Evolutionary conservation across 2,113 vertebrate species (phyloP).

Genomic region (Capreolus pygargus): DNA sequence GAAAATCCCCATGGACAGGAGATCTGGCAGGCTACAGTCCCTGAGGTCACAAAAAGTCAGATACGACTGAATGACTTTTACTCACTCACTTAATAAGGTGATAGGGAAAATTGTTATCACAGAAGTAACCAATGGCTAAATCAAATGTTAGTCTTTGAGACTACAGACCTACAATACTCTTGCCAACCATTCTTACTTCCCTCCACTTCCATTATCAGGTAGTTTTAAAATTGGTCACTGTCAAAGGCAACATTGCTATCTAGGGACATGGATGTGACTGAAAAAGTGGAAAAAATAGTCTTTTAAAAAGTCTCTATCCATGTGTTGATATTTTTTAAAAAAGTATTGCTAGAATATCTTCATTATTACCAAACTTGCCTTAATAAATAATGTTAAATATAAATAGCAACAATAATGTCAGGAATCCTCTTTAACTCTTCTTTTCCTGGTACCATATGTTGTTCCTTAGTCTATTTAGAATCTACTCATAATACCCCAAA

Average conservation of each 20-base stretch:
- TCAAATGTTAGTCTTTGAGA: neutral
- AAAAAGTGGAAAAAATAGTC: neutral
- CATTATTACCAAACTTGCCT: slow-evolving; percentile 33
- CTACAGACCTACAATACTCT: neutral
- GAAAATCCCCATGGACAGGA: neutral
- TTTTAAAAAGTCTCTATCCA: neutral
- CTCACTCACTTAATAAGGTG: neutral
- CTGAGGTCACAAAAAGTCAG: neutral
- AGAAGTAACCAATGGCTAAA: neutral
- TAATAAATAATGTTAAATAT: slow-evolving; percentile 37
- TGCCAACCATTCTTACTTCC: neutral
- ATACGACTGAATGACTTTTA: neutral
- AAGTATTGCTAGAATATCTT: slow-evolving; percentile 39
- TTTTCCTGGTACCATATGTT: neutral
- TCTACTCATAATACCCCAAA: slow-evolving; percentile 15
- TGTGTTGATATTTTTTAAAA: neutral
- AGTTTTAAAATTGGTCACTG: neutral
- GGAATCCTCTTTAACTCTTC: neutral
- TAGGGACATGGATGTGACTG: neutral
- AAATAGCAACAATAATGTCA: slow-evolving; percentile 18
- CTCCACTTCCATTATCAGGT: neutral
- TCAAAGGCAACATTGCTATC: neutral
- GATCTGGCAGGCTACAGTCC: neutral
- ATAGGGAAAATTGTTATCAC: neutral
- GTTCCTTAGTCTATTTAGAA: neutral